Base-by-base conservation (phyloP, 2,113 vertebrate species). In the Chamaea fasciata region DNA sequence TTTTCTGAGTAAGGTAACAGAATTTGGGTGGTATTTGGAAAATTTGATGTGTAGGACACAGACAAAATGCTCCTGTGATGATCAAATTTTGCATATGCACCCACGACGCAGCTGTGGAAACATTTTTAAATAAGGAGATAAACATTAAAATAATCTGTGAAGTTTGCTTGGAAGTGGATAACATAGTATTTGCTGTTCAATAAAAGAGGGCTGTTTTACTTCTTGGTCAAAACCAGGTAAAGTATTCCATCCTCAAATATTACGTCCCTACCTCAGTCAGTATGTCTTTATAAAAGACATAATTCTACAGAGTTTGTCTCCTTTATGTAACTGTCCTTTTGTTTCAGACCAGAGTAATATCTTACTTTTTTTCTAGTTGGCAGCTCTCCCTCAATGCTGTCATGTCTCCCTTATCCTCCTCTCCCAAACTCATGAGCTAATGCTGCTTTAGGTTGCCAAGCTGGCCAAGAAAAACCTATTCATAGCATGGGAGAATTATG, bases 111-210 rank as follows among this genome's bases (percentile, higher is more conserved):
- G 85, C 87, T 90, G 70, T 93, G 77, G 88, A 87, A 94, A 74
- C 37, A 41, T 88, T 96, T 96, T 88, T 52, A 75, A 75, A 92
- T 78, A 78, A 76, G 71, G 75, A 86, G 55, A 86, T 94, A 96
- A 95, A 89, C 83, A 93, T 90, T 74, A 62, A 94, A 85, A 89
- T 90, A 78, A 92, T 90, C 63, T 83, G 47, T 92, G 47, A 90
- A 86, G n/a, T 86, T 91, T 1, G 0, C 60, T 83, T 70, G 41
- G 33, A 65, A 65, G 76, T 56, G 15, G 33, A 52, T 96, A 64
- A 55, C 47, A 59, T 46, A 90, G 55, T 79, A 62, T 85, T 74
- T 86, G 30, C 62, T 73, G 10, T 65, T 82, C 64, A 33, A 1
- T 90, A 78, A 79, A 73, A 37, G 21, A 39, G 20, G 39, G 28